Base-by-base conservation (phyloP, 2,888 invertebrate species). In the Catocala nupta region DNA sequence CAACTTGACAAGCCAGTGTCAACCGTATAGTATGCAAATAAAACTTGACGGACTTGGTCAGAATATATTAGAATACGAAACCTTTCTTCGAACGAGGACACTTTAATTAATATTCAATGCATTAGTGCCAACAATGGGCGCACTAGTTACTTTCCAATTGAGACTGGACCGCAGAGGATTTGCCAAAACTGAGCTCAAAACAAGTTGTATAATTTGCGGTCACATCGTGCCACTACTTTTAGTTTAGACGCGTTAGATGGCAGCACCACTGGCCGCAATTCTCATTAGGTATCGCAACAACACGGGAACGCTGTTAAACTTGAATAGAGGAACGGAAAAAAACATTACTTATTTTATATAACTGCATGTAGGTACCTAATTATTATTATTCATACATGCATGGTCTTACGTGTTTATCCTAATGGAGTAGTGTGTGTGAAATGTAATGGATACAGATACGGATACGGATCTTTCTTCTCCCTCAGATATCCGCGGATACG, bases 171-270 rank as follows among this genome's bases (percentile, higher is more conserved):
- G 57, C 81, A 72, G 65, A 75, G 71, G 71, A 73, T 66, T 63
- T 73, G 65, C 65, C 70, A 47, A 72, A 80, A 73, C 62, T 70
- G 77, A 58, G 68, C 75, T 70, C 76, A 68, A 77, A 81, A 81
- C 77, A 77, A 85, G 76, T 85, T 85, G 81, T 82, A 83, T 86
- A 86, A 85, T 86, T 82, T 81, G 85, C 82, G 84, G 82, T 75
- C 63, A 47, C 55, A 56, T 51, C 48, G 62, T 34, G 65, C 60
- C 59, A 16, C 61, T 75, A 73, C 70, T 78, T 78, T 78, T 73
- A 76, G 79, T 72, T 77, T 72, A 60, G 70, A 60, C 56, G 55
- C 65, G 62, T 71, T 74, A 67, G 71, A 74, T 65, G 71, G 65
- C 70, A 66, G 61, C 47, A 42, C 5, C 12, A 42, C 65, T 73